Base-by-base conservation (phyloP, 2,888 invertebrate genomes). In the Tiliacea aurago region DNA sequence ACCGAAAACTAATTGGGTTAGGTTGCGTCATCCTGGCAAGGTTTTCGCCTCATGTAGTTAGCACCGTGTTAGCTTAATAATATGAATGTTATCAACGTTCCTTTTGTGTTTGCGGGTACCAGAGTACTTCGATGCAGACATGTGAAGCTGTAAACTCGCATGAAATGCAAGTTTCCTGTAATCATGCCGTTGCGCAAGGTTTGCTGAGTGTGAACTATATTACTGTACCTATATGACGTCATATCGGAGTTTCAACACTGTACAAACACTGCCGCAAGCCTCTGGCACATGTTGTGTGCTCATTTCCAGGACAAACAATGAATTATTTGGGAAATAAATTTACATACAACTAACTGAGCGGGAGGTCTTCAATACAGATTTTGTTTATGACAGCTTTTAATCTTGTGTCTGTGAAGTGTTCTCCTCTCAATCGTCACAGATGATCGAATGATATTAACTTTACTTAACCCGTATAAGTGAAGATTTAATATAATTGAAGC, bases 401-500 rank as follows among this genome's bases (percentile, higher is more conserved):
- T 66, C 70, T 49, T 59, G 15, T 28, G 28, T 28, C 55, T 28
- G 55, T 65, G 72, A 80, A 73, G 55, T 59, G 64, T 73, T 75
- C 64, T 69, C 79, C 62, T 69, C 80, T 72, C 72, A 70, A 65
- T 76, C 62, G 23, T 75, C 61, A 78, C 72, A 76, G 61, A 80
- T 81, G 66, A 81, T 75, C 68, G 61, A 73, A 70, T 79, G 77
- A 76, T 76, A 63, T 80, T 84, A 77, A 67, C 78, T 84, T 87
- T 80, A 88, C 81, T 90, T 88, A 87, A 88, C 90, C 91, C 91
- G 88, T 89, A 91, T 91, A 77, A 76, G 49, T 70, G 76, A 90
- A 90, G 91, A 92, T 92, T 93, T 93, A 93, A 93, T 93, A 92
- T 90, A 94, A 93, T 93, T 92, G 90, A 92, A 91, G 73, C 71